These are phyloP conservation scores for Zootermopsis nevadensis DNA, from an alignment of 2,888 invertebrate species.

Conservation along the genomic window DNA sequence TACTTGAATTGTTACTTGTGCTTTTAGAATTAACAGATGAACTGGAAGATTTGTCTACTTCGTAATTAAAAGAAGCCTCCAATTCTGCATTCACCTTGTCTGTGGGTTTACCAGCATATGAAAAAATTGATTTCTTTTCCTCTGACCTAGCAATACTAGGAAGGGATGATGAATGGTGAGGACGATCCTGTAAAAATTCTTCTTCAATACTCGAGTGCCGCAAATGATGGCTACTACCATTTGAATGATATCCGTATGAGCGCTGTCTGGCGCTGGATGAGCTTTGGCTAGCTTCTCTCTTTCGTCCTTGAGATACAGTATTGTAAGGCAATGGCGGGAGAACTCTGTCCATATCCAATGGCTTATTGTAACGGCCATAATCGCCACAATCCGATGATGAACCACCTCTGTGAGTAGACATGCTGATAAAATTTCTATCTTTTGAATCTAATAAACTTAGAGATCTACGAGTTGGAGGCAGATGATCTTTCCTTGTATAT, in stretches of 20 bases:
- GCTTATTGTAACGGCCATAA: background rate
- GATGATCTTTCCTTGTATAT: slow-evolving; percentile 19
- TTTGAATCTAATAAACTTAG: slow-evolving; percentile 34
- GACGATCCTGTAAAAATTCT: background rate
- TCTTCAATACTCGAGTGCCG: background rate
- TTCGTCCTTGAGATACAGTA: background rate
- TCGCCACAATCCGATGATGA: slow-evolving; percentile 34
- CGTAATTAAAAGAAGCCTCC: background rate
- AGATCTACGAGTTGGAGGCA: slow-evolving; percentile 35
- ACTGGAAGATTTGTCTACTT: background rate
- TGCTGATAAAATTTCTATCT: background rate
- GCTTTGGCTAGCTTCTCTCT: background rate
- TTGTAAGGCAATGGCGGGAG: slow-evolving; percentile 39
- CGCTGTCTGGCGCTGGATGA: background rate
- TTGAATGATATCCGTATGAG: background rate
- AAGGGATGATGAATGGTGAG: slow-evolving; percentile 33
- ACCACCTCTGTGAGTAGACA: slow-evolving; percentile 28
- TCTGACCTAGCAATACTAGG: background rate
- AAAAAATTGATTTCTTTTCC: background rate
- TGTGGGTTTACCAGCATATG: background rate
- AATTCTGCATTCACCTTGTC: background rate
- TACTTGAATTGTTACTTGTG: background rate
- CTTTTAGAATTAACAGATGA: background rate
- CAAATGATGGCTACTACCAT: background rate
- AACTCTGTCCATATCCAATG: slow-evolving; percentile 3